A percentile compares a stretch with the other conserved stretches of the same genome.
Evolutionary conservation across 2,888 invertebrate species (phyloP).

Genomic region (Callyntrura guangdongensis): DNA sequence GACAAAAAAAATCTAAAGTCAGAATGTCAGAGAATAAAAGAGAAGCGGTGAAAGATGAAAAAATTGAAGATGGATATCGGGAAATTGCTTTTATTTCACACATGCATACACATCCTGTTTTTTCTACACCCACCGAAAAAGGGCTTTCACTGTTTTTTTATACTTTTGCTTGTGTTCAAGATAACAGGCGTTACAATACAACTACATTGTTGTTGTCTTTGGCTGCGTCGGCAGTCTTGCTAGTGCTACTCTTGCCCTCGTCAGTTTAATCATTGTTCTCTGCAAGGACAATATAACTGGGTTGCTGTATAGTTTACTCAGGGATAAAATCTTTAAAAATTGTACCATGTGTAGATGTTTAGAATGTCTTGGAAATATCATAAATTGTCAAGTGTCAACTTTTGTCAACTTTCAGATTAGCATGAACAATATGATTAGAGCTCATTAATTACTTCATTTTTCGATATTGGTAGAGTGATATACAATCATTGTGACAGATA

Average conservation of each 20-base stretch:
- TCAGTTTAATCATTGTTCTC: constrained; percentile 59
- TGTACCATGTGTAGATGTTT: constrained; percentile 4
- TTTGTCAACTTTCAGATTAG: not conserved
- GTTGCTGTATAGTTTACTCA: not conserved
- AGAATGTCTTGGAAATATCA: not conserved
- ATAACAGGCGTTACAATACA: not conserved
- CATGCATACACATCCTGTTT: constrained; percentile 55
- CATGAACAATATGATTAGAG: no score
- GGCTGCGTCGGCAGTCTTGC: constrained; percentile 4
- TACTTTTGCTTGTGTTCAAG: not conserved
- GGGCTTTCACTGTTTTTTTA: constrained; percentile 25
- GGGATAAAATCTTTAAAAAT: not conserved
- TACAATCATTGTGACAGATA: no score
- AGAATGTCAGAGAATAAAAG: constrained; percentile 17
- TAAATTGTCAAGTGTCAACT: not conserved
- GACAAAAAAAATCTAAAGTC: constrained; percentile 24
- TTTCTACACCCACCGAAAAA: constrained; percentile 22
- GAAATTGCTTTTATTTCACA: constrained; percentile 88
- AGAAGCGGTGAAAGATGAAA: constrained; percentile 85
- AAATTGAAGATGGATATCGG: constrained; percentile 88
- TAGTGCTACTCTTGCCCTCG: not conserved
- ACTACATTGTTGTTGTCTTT: constrained; percentile 7
- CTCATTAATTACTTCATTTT: no score
- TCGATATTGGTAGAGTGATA: no score
- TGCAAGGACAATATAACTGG: no score